A percentile compares a stretch with the other conserved stretches of the same genome.
Conservation (phyloP, 2,113 vertebrate genomes). For the Marmota monax region DNA sequence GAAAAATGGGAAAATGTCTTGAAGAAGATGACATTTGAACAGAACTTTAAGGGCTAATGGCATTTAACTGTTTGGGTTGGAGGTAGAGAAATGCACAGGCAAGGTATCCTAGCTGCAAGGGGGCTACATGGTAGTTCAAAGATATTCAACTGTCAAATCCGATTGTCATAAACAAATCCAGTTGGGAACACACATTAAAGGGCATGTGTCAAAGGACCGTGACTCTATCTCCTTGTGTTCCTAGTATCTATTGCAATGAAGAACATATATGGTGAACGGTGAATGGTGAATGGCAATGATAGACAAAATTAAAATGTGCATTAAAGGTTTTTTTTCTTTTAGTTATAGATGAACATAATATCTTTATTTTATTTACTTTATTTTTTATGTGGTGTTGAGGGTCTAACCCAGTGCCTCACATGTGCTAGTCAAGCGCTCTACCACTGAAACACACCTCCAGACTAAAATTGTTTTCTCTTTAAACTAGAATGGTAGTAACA, state of each 20-base stretch:
- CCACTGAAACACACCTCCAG: no score
- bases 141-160: background rate
- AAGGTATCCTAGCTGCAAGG: background rate
- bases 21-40: no score
- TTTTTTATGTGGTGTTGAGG: no score
- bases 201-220: background rate
- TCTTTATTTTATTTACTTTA: no score
- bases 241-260: background rate
- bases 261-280: background rate
- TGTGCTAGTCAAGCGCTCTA: no score
- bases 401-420: no score
- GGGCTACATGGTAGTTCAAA: background rate
- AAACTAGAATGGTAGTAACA: background rate
- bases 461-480: no score
- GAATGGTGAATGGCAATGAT: background rate
- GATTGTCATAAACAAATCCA: background rate
- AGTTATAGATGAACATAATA: no score
- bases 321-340: background rate
- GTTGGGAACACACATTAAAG: background rate
- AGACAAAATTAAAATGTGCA: background rate
- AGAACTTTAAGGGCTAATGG: no score
- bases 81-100: background rate
- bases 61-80: background rate
- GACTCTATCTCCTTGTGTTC: accelerated
- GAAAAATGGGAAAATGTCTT: no score